Percentiles rank a stretch among this genome's conserved stretches.
These are phyloP conservation scores for Lepus europaeus DNA, from an alignment of 2,113 vertebrate species.

Conservation along the genomic window DNA sequence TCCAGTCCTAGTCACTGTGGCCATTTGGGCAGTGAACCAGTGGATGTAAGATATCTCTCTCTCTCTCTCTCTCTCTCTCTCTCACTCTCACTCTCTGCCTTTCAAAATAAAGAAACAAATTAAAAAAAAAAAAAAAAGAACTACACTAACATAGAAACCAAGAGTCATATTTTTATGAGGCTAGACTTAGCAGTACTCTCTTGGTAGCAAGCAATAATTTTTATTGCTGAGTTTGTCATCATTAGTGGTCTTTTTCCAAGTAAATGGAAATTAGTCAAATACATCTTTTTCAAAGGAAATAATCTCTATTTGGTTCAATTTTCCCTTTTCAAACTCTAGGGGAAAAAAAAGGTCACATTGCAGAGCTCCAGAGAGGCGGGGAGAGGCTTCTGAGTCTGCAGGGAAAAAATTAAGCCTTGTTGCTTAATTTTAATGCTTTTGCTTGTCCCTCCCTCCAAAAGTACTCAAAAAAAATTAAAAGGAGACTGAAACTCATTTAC, in stretches of 20 bases:
- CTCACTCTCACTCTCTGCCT: too few species aligned
- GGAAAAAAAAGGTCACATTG: neutral
- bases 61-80: too few species aligned
- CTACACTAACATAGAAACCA: neutral
- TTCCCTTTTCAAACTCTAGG: conserved; percentile 6
- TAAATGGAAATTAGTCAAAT: conserved; percentile 17
- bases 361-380: neutral
- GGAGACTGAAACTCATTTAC: neutral
- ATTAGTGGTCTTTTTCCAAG: conserved; percentile 5
- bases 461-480: neutral
- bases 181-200: neutral
- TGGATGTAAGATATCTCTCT: too few species aligned
- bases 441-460: conserved; percentile 22
- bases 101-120: too few species aligned
- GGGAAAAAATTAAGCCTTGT: neutral
- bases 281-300: neutral
- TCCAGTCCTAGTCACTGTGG: too few species aligned
- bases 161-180: neutral
- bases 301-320: neutral
- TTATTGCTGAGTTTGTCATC: neutral
- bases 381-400: neutral
- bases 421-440: conserved; percentile 30
- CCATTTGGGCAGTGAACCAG: too few species aligned
- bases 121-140: neutral
- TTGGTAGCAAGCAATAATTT: neutral